Percentiles rank a stretch among this genome's conserved stretches.
phyloP scores from a whole-genome alignment of 2,113 vertebrate species.

The Stegastes partitus region DNA sequence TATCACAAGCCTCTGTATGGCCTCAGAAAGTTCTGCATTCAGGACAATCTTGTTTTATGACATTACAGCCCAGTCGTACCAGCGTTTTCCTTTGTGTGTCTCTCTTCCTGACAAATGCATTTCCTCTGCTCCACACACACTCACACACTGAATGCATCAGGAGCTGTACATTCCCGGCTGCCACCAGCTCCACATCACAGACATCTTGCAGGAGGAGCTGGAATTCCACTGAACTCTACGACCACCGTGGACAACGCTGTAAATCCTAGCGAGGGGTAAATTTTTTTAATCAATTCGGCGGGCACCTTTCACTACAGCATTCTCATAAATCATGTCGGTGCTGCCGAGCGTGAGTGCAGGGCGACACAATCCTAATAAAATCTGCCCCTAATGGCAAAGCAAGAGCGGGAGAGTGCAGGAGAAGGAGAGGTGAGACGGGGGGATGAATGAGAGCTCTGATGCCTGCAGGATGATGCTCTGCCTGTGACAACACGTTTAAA shows the following conservation, averaged over 20 bases:
- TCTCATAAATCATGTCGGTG: conserved; percentile 29
- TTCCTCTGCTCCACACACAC: background rate
- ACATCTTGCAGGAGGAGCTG: background rate
- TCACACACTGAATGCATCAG: conserved; percentile 3
- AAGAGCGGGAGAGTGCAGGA: conserved; percentile 39
- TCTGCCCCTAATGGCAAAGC: conserved; percentile 56
- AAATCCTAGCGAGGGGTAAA: background rate
- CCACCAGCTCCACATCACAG: conserved; percentile 1
- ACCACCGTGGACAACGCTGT: background rate
- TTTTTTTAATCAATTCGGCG: conserved; percentile 17
- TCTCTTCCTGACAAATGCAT: background rate
- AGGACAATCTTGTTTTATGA: background rate
- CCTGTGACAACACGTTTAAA: conserved; percentile 24
- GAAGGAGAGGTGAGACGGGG: conserved; percentile 2
- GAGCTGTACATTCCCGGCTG: background rate
- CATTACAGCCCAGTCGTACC: background rate
- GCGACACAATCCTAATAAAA: conserved; percentile 57
- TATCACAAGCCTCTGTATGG: background rate
- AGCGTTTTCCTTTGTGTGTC: conserved; percentile 6
- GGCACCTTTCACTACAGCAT: background rate
- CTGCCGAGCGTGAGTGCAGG: conserved; percentile 23
- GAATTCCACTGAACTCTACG: background rate
- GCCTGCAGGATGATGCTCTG: conserved; percentile 11
- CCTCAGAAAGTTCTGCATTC: background rate
- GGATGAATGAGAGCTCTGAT: conserved; percentile 36